These are phyloP conservation scores for Aporophyla lueneburgensis DNA, from an alignment of 2,888 invertebrate genomes.

Conservation along the genomic window DNA sequence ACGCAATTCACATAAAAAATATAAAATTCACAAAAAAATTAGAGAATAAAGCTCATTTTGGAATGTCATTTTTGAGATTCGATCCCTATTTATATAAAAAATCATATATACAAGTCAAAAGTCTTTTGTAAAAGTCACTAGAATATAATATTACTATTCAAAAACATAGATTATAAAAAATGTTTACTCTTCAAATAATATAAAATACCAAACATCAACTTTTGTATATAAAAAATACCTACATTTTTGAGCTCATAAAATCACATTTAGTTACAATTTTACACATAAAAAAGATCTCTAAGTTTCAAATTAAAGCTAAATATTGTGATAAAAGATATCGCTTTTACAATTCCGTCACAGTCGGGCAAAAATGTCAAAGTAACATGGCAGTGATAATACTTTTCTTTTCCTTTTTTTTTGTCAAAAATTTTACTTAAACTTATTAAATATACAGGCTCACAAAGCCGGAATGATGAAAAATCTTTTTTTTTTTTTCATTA, in stretches of 20 bases:
- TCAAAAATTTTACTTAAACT: too few species aligned
- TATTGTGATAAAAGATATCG: slow-evolving; percentile 15
- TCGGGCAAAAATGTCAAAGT: background rate
- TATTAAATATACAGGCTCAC: too few species aligned
- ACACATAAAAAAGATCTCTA: background rate
- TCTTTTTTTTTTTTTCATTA: too few species aligned
- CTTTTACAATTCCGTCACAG: background rate
- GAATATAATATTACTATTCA: background rate
- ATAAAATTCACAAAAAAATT: background rate
- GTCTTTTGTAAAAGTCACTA: background rate
- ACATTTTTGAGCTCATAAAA: slow-evolving; percentile 55
- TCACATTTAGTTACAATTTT: slow-evolving; percentile 44
- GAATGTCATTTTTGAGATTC: slow-evolving; percentile 55
- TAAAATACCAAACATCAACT: slow-evolving; percentile 28
- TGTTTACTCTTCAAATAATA: background rate
- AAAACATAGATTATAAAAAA: too few species aligned
- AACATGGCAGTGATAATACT: slow-evolving; percentile 51
- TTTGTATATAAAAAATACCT: slow-evolving; percentile 29
- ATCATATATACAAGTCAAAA: slow-evolving; percentile 2
- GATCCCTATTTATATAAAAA: slow-evolving; percentile 3
- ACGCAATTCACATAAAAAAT: background rate
- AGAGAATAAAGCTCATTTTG: slow-evolving; percentile 35
- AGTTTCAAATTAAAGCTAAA: slow-evolving; percentile 33
- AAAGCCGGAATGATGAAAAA: too few species aligned
- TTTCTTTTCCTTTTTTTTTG: background rate